Evolutionary conservation across 2,888 invertebrate species (phyloP).

Genomic region (Sacculina carcini): DNA sequence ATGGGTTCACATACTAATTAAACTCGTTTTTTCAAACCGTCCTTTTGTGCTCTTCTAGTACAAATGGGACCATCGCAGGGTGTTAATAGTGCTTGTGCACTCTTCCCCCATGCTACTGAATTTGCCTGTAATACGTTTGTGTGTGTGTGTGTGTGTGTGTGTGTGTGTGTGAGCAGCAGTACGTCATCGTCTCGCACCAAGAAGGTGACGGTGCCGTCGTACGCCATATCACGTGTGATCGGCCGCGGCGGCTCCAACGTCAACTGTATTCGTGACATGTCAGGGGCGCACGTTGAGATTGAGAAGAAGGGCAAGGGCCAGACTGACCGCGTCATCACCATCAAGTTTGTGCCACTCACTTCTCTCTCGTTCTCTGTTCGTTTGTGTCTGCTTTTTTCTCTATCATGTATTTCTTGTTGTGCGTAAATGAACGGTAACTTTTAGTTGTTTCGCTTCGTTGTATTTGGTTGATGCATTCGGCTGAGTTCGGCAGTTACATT

Average conservation of each 20-base stretch:
- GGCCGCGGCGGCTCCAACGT: constrained; percentile 93
- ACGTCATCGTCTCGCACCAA: constrained; percentile 25
- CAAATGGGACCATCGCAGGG: too few species aligned
- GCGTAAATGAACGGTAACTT: background rate
- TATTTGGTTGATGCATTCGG: too few species aligned
- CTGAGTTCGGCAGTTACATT: background rate
- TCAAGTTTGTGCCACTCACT: constrained; percentile 48
- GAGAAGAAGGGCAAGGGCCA: constrained; percentile 89
- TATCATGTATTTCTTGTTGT: background rate
- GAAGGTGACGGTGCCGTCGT: constrained; percentile 77
- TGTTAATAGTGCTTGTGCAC: too few species aligned
- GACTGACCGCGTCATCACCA: constrained; percentile 77
- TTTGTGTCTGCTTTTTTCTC: background rate
- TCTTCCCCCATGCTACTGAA: too few species aligned
- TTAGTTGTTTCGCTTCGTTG: too few species aligned
- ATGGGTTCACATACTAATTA: too few species aligned
- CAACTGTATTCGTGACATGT: constrained; percentile 85
- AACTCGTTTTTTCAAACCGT: too few species aligned
- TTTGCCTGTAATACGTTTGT: too few species aligned
- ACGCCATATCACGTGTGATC: constrained; percentile 87
- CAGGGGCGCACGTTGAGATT: constrained; percentile 92
- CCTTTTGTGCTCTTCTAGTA: too few species aligned
- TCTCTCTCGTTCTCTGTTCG: background rate
- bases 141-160: too few species aligned
- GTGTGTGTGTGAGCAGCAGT: too few species aligned